These are phyloP conservation scores for Chironomus tepperi DNA, from an alignment of 1,140 invertebrate genomes.

Conservation along the genomic window DNA sequence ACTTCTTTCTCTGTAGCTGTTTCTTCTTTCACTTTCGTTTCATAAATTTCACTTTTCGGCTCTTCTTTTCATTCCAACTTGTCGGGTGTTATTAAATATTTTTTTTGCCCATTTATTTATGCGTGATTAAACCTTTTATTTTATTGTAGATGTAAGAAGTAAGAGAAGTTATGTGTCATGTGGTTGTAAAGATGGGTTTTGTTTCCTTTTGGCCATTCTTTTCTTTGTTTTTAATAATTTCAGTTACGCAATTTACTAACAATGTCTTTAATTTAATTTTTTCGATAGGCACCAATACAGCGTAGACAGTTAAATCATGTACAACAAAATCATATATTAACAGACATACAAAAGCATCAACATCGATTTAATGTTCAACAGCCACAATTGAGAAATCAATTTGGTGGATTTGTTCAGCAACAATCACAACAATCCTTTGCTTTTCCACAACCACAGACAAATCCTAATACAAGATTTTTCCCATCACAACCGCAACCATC, in stretches of 20 bases:
- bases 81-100: neutral
- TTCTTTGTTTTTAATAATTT: neutral
- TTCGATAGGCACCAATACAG: slow-evolving; percentile 7
- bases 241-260: neutral
- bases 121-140: neutral
- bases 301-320: slow-evolving; percentile 44
- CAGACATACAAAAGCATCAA: slow-evolving; percentile 54
- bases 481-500: neutral
- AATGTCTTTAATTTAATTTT: neutral
- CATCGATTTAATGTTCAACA: slow-evolving; percentile 36
- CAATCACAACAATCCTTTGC: slow-evolving; percentile 27
- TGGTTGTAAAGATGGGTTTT: neutral
- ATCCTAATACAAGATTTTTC: neutral
- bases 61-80: neutral
- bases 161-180: neutral
- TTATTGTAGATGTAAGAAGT: neutral
- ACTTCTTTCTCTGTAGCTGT: neutral
- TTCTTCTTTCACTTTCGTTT: slow-evolving; percentile 14
- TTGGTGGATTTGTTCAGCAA: slow-evolving; percentile 3
- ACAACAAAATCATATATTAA: slow-evolving; percentile 54
- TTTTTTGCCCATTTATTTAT: neutral
- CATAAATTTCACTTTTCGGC: neutral
- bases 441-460: slow-evolving; percentile 28
- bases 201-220: neutral
- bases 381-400: slow-evolving; percentile 26